phyloP scores from a whole-genome alignment of 2,113 vertebrate species.

The Coptodon rendalli region DNA sequence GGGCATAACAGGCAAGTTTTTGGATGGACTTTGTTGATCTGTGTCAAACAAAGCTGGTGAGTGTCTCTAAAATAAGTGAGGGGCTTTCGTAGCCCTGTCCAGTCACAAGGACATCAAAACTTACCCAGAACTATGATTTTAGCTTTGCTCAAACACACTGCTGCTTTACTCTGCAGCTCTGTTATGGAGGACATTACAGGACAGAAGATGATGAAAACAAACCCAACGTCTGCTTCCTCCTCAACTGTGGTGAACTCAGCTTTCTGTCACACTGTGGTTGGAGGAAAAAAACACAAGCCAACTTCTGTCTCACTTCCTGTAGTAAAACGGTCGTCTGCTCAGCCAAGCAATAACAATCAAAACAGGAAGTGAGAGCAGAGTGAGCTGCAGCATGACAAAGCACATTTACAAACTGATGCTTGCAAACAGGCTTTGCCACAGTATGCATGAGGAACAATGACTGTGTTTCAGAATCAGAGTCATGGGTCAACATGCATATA shows the following conservation, averaged over 20 bases:
- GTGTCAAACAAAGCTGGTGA: neutral
- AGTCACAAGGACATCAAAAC: neutral
- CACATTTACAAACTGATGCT: neutral
- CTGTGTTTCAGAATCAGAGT: neutral
- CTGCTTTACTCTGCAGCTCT: neutral
- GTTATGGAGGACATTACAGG: neutral
- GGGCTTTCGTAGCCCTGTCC: neutral
- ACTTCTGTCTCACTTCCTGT: conserved; percentile 27
- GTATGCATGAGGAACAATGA: neutral
- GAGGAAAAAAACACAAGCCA: neutral
- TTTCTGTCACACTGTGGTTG: conserved; percentile 10
- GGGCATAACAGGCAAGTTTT: neutral
- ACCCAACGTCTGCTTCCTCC: conserved; percentile 7
- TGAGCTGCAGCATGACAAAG: neutral
- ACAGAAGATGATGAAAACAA: neutral
- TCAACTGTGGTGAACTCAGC: neutral
- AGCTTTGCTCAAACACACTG: neutral
- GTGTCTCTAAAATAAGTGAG: neutral
- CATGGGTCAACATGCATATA: neutral
- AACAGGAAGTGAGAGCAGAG: conserved; percentile 11
- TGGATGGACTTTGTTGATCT: neutral
- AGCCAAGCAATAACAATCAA: neutral
- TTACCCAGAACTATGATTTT: neutral
- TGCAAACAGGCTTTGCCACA: neutral
- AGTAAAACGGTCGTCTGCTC: conserved; percentile 25